A percentile compares a stretch with the other conserved stretches of the same genome.
phyloP scores from a whole-genome alignment of 2,888 invertebrate genomes.

The Ectemnius lituratus region DNA sequence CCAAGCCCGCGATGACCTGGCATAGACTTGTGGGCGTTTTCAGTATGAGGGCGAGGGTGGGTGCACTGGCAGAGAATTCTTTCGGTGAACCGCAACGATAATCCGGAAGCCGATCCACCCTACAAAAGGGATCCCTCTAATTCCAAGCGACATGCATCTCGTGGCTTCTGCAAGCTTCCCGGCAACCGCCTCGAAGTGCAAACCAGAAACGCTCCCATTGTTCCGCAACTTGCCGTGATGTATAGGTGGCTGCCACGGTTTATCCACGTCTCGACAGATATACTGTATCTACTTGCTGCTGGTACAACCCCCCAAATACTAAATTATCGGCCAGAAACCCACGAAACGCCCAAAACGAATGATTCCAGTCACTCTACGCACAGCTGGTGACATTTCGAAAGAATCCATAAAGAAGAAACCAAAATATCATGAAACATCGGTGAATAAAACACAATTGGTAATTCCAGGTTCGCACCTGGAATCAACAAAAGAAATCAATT shows the following conservation, averaged over 20 bases:
- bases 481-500: not conserved
- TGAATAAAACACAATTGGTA: no score
- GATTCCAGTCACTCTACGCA: no score
- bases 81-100: conserved; percentile 55
- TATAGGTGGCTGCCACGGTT: conserved; percentile 7
- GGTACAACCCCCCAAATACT: no score
- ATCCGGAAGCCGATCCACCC: conserved; percentile 50
- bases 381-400: no score
- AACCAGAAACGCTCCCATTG: conserved; percentile 27
- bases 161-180: conserved; percentile 26
- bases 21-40: conserved; percentile 35
- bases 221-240: conserved; percentile 11
- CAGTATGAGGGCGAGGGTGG: conserved; percentile 12
- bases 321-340: no score
- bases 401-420: no score
- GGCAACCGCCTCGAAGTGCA: conserved; percentile 18
- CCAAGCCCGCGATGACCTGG: conserved; percentile 32
- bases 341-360: no score
- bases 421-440: no score
- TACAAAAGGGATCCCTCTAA: conserved; percentile 33
- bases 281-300: not conserved
- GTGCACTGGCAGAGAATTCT: conserved; percentile 42
- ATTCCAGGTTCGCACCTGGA: no score
- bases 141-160: conserved; percentile 26
- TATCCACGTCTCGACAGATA: not conserved